phyloP scores from a whole-genome alignment of 2,888 invertebrate genomes.

The Harpagoxenus sublaevis region DNA sequence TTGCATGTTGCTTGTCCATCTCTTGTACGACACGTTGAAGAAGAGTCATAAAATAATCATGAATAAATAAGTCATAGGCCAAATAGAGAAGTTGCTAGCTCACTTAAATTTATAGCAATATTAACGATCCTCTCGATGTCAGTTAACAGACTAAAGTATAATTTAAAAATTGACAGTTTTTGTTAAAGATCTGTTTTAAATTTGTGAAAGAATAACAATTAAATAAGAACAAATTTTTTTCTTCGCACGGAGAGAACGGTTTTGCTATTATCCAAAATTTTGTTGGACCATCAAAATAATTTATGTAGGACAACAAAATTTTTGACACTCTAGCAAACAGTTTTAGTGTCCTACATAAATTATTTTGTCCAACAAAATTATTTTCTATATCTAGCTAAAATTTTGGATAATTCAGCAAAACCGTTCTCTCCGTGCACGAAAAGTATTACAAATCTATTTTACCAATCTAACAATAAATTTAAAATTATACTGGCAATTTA shows the following conservation, averaged over 20 bases:
- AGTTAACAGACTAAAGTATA: not conserved
- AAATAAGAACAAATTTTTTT: too few species aligned
- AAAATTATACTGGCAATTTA: not conserved
- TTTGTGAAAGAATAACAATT: not conserved
- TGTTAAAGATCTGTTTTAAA: not conserved
- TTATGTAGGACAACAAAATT: too few species aligned
- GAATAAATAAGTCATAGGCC: not conserved
- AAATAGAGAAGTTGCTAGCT: not conserved
- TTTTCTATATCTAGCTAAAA: too few species aligned
- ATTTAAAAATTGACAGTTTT: not conserved
- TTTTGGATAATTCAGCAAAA: too few species aligned
- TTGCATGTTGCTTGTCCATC: constrained; percentile 64
- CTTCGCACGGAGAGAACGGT: too few species aligned
- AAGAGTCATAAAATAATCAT: constrained; percentile 64
- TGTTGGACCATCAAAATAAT: too few species aligned
- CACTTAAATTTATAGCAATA: not conserved
- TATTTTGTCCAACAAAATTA: too few species aligned
- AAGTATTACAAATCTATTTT: not conserved
- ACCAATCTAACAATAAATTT: not conserved
- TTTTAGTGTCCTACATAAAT: too few species aligned
- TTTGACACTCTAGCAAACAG: too few species aligned
- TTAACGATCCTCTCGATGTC: not conserved
- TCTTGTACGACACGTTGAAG: constrained; percentile 62
- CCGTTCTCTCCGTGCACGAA: too few species aligned
- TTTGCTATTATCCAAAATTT: too few species aligned